Evolutionary conservation across 2,888 invertebrate species (phyloP).

Genomic region (Eustalomyia histrio): DNA sequence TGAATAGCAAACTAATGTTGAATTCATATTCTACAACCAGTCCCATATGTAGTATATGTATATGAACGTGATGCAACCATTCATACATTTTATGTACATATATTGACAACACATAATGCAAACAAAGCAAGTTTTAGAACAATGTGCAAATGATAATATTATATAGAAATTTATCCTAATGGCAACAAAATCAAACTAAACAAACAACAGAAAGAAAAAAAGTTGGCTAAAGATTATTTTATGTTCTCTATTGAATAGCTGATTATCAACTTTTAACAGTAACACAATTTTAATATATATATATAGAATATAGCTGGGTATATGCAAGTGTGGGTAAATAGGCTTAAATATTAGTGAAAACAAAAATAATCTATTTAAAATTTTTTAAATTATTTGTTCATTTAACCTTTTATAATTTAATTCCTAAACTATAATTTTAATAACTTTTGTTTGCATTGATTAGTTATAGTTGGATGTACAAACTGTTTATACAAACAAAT

Average conservation of each 20-base stretch:
- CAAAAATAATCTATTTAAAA: not conserved
- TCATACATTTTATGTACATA: not conserved
- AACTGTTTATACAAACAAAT: not conserved
- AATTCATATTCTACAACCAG: constrained; percentile 3
- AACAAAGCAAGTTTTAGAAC: constrained; percentile 6
- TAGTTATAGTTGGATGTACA: not conserved
- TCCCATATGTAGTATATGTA: not conserved
- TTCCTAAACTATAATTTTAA: not conserved
- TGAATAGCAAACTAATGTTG: constrained; percentile 43
- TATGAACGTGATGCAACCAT: not conserved
- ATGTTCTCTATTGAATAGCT: constrained; percentile 7
- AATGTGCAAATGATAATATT: not conserved
- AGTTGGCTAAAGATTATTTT: constrained; percentile 17
- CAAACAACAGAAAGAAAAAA: not conserved
- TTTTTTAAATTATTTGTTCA: not conserved
- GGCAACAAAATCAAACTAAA: constrained; percentile 4
- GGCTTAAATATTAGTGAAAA: not conserved
- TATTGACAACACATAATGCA: constrained; percentile 2
- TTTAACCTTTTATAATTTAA: not conserved
- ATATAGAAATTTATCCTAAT: constrained; percentile 9
- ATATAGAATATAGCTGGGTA: not conserved
- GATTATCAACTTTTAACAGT: constrained; percentile 25
- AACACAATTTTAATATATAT: not conserved
- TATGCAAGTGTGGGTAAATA: not conserved
- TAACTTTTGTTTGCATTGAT: constrained; percentile 8